A percentile compares a stretch with the other conserved stretches of the same genome.
phyloP scores from a whole-genome alignment of 2,888 invertebrate species.

The Helicoverpa assulta region DNA sequence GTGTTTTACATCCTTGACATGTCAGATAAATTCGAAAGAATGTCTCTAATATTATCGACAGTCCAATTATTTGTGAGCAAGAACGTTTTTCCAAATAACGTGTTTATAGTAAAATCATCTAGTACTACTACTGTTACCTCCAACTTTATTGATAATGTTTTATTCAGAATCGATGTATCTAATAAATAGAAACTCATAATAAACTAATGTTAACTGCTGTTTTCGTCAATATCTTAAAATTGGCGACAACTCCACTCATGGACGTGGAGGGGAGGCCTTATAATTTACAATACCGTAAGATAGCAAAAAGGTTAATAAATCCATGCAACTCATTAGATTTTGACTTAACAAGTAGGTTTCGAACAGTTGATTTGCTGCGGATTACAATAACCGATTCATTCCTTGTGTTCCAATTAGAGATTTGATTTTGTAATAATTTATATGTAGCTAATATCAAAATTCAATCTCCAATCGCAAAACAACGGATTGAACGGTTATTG shows the following conservation, averaged over 20 bases:
- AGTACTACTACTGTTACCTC: not conserved
- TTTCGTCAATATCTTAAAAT: not conserved
- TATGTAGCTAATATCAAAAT: no score
- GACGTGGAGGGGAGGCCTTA: not conserved
- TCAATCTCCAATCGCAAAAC: no score
- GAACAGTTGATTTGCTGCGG: slow-evolving; percentile 14
- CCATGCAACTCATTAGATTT: slow-evolving; percentile 18
- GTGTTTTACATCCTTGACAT: no score
- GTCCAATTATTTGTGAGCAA: no score
- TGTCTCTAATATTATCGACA: no score
- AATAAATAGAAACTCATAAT: not conserved
- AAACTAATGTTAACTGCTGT: not conserved
- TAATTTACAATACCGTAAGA: slow-evolving; percentile 27
- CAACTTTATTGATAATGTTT: not conserved
- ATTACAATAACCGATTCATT: no score
- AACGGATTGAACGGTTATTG: no score
- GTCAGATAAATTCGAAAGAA: no score
- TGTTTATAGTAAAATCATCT: no score
- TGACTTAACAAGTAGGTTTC: slow-evolving; percentile 25
- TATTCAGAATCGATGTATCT: not conserved
- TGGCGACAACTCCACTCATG: not conserved
- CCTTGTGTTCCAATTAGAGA: no score
- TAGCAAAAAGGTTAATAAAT: slow-evolving; percentile 34
- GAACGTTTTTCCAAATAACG: no score
- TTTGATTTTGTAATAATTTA: no score